Conservation (phyloP, 1,140 invertebrate species). For the Planococcus citri region DNA sequence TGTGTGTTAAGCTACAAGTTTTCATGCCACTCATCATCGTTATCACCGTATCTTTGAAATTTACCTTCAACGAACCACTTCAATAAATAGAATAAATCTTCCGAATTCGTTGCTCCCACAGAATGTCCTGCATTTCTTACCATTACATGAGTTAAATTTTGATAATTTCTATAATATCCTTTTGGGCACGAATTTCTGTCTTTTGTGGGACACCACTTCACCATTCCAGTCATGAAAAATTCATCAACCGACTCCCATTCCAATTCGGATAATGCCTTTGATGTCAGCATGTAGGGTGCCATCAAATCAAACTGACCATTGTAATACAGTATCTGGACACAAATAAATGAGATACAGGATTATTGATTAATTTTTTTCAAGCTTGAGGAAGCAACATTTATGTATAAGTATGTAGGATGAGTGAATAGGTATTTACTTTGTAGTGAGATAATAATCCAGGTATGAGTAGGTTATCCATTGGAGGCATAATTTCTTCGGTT, state of each 20-base stretch:
- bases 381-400: no score
- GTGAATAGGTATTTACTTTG: neutral
- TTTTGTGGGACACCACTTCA: neutral
- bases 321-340: conserved; percentile 61
- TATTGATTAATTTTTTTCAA: conserved; percentile 57
- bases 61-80: conserved; percentile 12
- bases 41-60: neutral
- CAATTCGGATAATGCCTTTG: conserved; percentile 47
- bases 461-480: conserved; percentile 47
- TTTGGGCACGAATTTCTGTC: conserved; percentile 29
- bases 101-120: conserved; percentile 49
- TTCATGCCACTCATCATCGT: no score
- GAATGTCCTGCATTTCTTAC: conserved; percentile 51
- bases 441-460: conserved; percentile 58
- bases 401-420: neutral
- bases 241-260: conserved; percentile 48
- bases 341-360: conserved; percentile 29
- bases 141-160: conserved; percentile 47
- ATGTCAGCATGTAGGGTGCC: conserved; percentile 62
- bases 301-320: conserved; percentile 69
- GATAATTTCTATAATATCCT: conserved; percentile 44
- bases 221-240: neutral
- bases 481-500: conserved; percentile 32
- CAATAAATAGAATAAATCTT: conserved; percentile 40
- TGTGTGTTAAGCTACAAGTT: no score